Percentiles rank a stretch among this genome's conserved stretches.
phyloP scores from a whole-genome alignment of 2,888 invertebrate genomes.

The Eremobia ochroleuca region DNA sequence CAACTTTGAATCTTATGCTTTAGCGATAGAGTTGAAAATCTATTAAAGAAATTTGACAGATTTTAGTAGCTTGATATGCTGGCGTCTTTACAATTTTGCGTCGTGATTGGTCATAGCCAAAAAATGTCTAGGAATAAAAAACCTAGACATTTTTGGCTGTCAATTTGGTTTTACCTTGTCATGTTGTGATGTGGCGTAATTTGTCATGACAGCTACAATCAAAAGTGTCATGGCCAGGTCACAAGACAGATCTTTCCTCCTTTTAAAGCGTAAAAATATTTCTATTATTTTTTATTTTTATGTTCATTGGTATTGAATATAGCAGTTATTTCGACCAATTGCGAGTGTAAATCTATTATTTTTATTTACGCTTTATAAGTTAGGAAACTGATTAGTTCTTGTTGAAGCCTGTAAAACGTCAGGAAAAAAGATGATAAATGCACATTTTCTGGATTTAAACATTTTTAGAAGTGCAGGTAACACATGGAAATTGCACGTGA shows the following conservation, averaged over 20 bases:
- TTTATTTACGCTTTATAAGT: constrained; percentile 28
- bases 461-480: neutral
- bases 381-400: constrained; percentile 13
- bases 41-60: too few relatives aligned
- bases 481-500: neutral
- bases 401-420: neutral
- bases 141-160: neutral
- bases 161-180: neutral
- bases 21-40: too few relatives aligned
- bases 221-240: neutral
- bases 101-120: neutral
- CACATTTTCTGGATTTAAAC: neutral
- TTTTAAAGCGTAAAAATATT: constrained; percentile 31
- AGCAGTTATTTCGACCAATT: constrained; percentile 52
- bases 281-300: constrained; percentile 39
- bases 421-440: neutral
- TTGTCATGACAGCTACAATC: neutral
- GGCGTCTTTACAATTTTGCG: too few relatives aligned
- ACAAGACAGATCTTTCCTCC: constrained; percentile 7
- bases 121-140: neutral
- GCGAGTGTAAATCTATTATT: constrained; percentile 39
- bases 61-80: too few relatives aligned
- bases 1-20: too few relatives aligned
- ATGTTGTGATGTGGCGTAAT: neutral
- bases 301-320: constrained; percentile 59